phyloP scores from a whole-genome alignment of 2,113 vertebrate genomes.

The Acanthisitta chloris region DNA sequence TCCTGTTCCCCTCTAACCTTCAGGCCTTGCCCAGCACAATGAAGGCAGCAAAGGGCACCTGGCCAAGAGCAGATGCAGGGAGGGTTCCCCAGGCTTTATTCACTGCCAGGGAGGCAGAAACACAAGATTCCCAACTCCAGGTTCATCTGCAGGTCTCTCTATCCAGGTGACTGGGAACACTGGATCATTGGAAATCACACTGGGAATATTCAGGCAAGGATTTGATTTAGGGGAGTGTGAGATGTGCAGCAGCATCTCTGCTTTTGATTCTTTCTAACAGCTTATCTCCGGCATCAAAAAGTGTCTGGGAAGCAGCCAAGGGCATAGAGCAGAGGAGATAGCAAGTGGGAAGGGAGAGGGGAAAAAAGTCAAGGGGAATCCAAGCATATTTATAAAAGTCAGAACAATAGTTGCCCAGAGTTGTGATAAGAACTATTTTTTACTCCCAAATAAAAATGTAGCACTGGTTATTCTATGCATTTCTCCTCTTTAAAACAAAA shows the following conservation, averaged over 20 bases:
- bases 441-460: not conserved
- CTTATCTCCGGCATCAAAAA: constrained; percentile 38
- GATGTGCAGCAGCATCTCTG: not conserved
- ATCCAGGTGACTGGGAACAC: too few species aligned
- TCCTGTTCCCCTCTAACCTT: not conserved
- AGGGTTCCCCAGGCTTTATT: not conserved
- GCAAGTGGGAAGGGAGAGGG: constrained; percentile 27
- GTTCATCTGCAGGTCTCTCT: not conserved
- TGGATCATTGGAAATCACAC: not conserved
- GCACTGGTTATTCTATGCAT: not conserved
- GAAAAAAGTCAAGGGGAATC: constrained; percentile 62
- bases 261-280: not conserved
- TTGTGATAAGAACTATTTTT: constrained; percentile 53
- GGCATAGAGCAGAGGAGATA: constrained; percentile 28
- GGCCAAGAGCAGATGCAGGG: not conserved
- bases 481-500: not conserved
- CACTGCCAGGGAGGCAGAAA: not conserved
- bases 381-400: constrained; percentile 50
- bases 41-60: not conserved
- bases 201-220: not conserved
- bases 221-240: not conserved
- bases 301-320: constrained; percentile 57
- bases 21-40: not conserved
- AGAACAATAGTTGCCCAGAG: constrained; percentile 52
- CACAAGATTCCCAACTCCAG: rapidly evolving